Percentiles rank a stretch among this genome's conserved stretches.
These are phyloP conservation scores for Suillia variegata DNA, from an alignment of 2,888 invertebrate species.

Conservation along the genomic window DNA sequence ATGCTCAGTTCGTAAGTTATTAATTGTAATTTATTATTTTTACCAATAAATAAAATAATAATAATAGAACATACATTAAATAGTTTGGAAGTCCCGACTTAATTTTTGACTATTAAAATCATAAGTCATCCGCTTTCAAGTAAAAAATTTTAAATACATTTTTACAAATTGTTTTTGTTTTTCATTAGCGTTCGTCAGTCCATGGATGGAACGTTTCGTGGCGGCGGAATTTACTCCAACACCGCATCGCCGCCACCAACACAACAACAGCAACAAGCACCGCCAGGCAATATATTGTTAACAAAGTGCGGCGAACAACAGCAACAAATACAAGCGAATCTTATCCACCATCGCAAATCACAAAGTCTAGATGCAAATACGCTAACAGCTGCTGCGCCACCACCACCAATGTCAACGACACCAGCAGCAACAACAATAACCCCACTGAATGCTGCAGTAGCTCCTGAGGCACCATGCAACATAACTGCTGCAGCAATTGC, in stretches of 20 bases:
- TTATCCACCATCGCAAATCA: constrained; percentile 74
- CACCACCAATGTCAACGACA: constrained; percentile 2
- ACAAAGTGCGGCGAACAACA: constrained; percentile 27
- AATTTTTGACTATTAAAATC: no score
- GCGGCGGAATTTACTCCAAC: constrained; percentile 44
- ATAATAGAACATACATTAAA: no score
- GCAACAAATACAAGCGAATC: constrained; percentile 24
- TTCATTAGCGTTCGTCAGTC: constrained; percentile 44
- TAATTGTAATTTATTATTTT: no score
- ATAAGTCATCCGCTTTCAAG: no score
- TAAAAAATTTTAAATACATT: no score
- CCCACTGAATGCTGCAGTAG: no score
- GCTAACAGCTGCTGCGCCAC: constrained; percentile 15
- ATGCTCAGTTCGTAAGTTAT: no score
- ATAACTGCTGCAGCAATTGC: constrained; percentile 50
- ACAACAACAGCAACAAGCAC: constrained; percentile 27
- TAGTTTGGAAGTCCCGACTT: no score
- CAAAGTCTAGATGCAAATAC: constrained; percentile 79
- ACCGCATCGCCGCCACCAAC: constrained; percentile 26
- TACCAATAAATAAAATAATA: no score
- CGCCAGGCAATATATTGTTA: constrained; percentile 23
- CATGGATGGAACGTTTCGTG: constrained; percentile 46
- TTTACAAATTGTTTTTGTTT: no score
- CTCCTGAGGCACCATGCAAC: constrained; percentile 22
- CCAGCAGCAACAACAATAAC: constrained; percentile 10